Percentiles rank a stretch among this genome's conserved stretches.
These are phyloP conservation scores for Craseonycteris thonglongyai DNA, from an alignment of 2,113 vertebrate species.

Conservation along the genomic window DNA sequence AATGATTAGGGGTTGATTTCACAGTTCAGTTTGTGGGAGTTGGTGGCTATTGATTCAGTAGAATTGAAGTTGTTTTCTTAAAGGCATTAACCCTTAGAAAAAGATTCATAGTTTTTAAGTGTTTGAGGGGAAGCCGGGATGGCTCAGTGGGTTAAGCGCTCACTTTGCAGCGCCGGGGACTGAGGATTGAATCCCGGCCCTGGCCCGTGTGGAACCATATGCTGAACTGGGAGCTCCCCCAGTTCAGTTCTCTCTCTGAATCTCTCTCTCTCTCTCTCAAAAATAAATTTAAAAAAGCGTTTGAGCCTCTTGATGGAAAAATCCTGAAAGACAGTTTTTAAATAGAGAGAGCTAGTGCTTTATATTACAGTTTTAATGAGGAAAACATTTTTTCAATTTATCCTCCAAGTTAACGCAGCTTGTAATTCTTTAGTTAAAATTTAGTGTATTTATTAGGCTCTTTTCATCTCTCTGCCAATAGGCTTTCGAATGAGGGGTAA, in stretches of 20 bases:
- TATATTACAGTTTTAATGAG: neutral
- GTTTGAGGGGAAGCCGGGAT: too few relatives aligned
- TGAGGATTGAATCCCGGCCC: too few relatives aligned
- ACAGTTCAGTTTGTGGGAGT: neutral
- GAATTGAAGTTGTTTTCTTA: neutral
- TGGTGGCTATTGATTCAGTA: neutral
- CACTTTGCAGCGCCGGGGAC: too few relatives aligned
- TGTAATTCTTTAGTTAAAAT: neutral
- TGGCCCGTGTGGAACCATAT: too few relatives aligned
- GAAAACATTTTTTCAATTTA: neutral
- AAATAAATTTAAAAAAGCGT: too few relatives aligned
- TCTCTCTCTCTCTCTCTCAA: too few relatives aligned
- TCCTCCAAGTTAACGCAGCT: neutral
- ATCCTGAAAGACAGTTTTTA: neutral
- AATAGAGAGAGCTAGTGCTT: neutral
- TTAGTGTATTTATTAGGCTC: neutral
- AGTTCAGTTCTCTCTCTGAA: too few relatives aligned
- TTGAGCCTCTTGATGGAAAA: conserved; percentile 5
- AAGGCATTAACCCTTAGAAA: neutral
- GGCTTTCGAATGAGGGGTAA: neutral
- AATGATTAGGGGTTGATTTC: neutral
- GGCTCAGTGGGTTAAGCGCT: too few relatives aligned
- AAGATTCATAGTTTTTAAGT: neutral
- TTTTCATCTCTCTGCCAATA: neutral
- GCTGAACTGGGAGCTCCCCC: too few relatives aligned